Conservation (phyloP, 2,113 vertebrate species). For the Promerops cafer region DNA sequence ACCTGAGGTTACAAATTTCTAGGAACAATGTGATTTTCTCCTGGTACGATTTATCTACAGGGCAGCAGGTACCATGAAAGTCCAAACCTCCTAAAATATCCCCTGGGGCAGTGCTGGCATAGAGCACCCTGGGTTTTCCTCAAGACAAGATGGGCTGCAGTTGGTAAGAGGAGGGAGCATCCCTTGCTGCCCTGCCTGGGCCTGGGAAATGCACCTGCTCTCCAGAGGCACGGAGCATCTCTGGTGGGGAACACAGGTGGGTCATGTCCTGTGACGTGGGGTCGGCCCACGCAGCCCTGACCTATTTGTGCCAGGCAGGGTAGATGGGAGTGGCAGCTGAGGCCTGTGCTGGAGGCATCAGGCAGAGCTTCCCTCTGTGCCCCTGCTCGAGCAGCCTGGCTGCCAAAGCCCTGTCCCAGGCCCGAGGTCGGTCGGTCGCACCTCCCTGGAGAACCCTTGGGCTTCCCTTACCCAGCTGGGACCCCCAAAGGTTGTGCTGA, state of each 20-base stretch:
- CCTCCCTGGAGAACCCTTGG: accelerated
- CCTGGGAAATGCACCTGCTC: background rate
- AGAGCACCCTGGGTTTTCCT: background rate
- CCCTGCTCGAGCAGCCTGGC: accelerated
- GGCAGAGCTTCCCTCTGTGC: background rate
- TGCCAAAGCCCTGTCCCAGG: background rate
- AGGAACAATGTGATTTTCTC: background rate
- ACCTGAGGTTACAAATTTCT: background rate
- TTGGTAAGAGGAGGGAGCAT: background rate
- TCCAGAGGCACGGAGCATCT: background rate
- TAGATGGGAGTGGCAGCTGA: accelerated
- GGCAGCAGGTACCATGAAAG: background rate
- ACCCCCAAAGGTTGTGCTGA: background rate
- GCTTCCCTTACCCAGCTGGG: background rate
- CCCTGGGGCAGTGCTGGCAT: background rate
- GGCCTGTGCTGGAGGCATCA: accelerated
- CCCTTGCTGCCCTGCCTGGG: background rate
- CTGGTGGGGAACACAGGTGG: accelerated
- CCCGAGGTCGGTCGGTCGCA: accelerated
- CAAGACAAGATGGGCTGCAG: accelerated
- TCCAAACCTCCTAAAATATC: background rate
- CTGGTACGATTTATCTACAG: accelerated
- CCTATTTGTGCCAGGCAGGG: background rate
- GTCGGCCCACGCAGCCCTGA: background rate
- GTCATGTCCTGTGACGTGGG: accelerated